Evolutionary conservation across 2,113 vertebrate genomes (phyloP).

Genomic region (Onychostoma macrolepis): DNA sequence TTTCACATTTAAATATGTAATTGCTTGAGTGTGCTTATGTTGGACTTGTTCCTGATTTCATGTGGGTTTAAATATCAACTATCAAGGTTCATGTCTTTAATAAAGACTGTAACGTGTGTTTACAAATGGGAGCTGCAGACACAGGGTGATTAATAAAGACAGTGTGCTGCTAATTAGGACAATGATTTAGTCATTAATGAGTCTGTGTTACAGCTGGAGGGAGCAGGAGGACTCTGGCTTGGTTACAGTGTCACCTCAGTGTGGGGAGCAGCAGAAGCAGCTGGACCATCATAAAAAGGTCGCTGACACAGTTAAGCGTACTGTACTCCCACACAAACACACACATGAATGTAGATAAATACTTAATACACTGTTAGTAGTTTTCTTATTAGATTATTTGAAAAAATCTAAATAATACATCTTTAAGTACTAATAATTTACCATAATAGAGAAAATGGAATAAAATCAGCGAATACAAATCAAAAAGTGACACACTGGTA

Average conservation of each 20-base stretch:
- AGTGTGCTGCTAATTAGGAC: neutral
- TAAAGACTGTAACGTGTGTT: neutral
- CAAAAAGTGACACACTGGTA: too few relatives aligned
- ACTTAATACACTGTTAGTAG: neutral
- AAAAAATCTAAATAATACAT: too few relatives aligned
- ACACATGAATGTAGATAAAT: neutral
- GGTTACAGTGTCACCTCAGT: slow-evolving; percentile 2
- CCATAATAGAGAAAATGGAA: too few relatives aligned
- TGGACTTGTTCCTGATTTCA: neutral
- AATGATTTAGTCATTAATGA: slow-evolving; percentile 33
- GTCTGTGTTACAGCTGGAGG: slow-evolving; percentile 13
- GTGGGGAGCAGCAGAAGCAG: neutral
- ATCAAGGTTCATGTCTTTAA: neutral
- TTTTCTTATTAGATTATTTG: neutral
- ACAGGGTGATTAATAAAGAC: slow-evolving; percentile 16
- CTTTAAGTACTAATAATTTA: too few relatives aligned
- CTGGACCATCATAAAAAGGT: neutral
- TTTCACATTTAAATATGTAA: neutral
- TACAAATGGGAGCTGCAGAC: neutral
- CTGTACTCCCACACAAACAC: neutral
- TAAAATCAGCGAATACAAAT: too few relatives aligned
- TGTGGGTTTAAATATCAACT: neutral
- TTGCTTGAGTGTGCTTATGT: neutral
- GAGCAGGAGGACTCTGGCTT: neutral
- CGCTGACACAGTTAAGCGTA: neutral